Evolutionary conservation across 2,797 vertebrate species (phyloP).

Genomic region (Sebastiscus albofasciatus): DNA sequence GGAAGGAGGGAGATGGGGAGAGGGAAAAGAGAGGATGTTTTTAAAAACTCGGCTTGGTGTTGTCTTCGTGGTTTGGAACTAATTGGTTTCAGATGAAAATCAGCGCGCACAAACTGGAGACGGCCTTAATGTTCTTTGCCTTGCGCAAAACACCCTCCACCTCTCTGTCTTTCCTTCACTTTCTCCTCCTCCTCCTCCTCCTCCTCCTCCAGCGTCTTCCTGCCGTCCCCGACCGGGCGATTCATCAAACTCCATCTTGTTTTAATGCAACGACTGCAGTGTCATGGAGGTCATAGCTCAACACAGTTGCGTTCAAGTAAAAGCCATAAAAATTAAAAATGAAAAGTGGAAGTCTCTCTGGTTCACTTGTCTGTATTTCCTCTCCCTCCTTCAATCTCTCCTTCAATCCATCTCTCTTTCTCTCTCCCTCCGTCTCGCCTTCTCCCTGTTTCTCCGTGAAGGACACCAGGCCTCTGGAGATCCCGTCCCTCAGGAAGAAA

Average conservation of each 20-base stretch:
- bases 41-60: slow-evolving; percentile 73
- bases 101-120: slow-evolving; percentile 66
- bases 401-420: slow-evolving; percentile 35
- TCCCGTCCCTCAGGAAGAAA: slow-evolving; percentile 82
- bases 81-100: slow-evolving; percentile 84
- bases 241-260: slow-evolving; percentile 33
- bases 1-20: slow-evolving; percentile 18
- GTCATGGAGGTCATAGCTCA: slow-evolving; percentile 8
- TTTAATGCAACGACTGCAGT: neutral
- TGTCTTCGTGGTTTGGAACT: slow-evolving; percentile 77
- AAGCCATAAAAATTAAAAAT: neutral
- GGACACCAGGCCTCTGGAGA: slow-evolving; percentile 83
- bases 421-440: slow-evolving; percentile 30
- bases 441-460: slow-evolving; percentile 68
- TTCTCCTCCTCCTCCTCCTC: slow-evolving; percentile 24
- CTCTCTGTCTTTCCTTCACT: slow-evolving; percentile 27
- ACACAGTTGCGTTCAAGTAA: neutral
- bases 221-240: slow-evolving; percentile 27
- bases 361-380: slow-evolving; percentile 15
- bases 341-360: neutral
- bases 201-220: slow-evolving; percentile 6
- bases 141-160: slow-evolving; percentile 30
- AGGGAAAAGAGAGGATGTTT: slow-evolving; percentile 68
- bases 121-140: slow-evolving; percentile 63
- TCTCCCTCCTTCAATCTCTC: slow-evolving; percentile 14